Conservation (phyloP, 30 jellyfish, hydroid and myxozoan species). For the Aurelia coerulea region DNA sequence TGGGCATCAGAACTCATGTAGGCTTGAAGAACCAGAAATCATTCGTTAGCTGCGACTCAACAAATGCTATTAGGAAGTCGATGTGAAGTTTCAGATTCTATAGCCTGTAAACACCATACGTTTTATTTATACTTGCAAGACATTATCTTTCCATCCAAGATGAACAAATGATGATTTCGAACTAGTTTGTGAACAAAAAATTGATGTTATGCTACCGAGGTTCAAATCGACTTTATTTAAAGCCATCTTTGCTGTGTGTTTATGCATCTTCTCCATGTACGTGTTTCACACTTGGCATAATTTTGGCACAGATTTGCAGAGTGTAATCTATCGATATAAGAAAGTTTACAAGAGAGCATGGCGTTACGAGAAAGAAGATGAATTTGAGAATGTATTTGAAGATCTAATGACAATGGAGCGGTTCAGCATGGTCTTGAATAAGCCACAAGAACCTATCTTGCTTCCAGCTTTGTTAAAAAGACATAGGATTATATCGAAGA, state of each 20-base stretch:
- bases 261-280: background rate
- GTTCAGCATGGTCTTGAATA: constrained; percentile 10
- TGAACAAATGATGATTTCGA: too few species aligned
- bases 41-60: too few species aligned
- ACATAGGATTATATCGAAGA: background rate
- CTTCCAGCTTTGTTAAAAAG: constrained; percentile 10
- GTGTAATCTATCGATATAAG: background rate
- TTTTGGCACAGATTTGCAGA: constrained; percentile 6
- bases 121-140: too few species aligned
- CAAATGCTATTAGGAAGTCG: too few species aligned
- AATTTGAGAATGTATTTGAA: constrained; percentile 2
- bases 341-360: background rate
- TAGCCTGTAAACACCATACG: too few species aligned
- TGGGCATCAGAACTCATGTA: too few species aligned
- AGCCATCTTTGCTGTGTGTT: background rate
- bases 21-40: too few species aligned
- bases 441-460: constrained; percentile 3
- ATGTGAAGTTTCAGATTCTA: too few species aligned
- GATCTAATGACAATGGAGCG: constrained; percentile 21
- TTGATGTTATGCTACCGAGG: background rate
- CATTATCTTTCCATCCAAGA: too few species aligned
- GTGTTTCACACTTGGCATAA: constrained; percentile 9
- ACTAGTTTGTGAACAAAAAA: too few species aligned
- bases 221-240: constrained; percentile 3
- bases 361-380: background rate